Evolutionary conservation across 2,797 vertebrate genomes (phyloP), one percentile per base, ranked within the genome.

Genomic region (Muscicapa comitata): DNA sequence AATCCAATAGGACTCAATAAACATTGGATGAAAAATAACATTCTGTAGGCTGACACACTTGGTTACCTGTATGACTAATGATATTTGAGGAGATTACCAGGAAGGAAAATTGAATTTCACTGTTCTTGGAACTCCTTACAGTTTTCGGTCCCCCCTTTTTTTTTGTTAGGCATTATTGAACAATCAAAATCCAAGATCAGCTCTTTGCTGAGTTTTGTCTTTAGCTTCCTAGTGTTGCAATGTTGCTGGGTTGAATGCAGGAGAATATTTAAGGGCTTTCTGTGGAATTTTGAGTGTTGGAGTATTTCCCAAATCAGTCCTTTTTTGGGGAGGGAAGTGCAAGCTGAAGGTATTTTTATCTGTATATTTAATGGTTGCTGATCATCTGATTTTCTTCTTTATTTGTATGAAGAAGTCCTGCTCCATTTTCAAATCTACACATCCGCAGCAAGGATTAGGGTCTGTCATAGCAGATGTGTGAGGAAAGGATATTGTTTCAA

Each of bases 401-500:
- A 45, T 66, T 90, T 76, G 17, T 67, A 10, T 55, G 21, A 9
- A 66, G 45, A 72, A 65, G 9, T 63, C 29, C 47, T 83, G n/a
- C 47, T 68, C 7, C 0, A 0, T 94, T 93, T 92, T 91, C 40
- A 70, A 40, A 26, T 88, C 74, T 66, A 1, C 5, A 2, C 23
- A 55, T 62, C 55, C 79, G n/a, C 74, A 91, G 37, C 78, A 82
- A 67, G 67, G 37, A 89, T 68, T 85, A 76, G 59, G 45, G 33
- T 79, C 57, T 89, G 55, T 92, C 55, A 17, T 11, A 76, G 66
- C n/a, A 91, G 57, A 23, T 84, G 25, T 45, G n/a, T 87, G 68
- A 85, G 75, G 78, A 63, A 91, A 65, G 61, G 67, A n/a, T 93
- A 81, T 66, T 72, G 14, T 90, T 95, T 93, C 68, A 90, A n/a